Evolutionary conservation across 2,797 vertebrate species (phyloP), one percentile per base, ranked within the genome.

Genomic region (Acrossocheilus wenchowensis): DNA sequence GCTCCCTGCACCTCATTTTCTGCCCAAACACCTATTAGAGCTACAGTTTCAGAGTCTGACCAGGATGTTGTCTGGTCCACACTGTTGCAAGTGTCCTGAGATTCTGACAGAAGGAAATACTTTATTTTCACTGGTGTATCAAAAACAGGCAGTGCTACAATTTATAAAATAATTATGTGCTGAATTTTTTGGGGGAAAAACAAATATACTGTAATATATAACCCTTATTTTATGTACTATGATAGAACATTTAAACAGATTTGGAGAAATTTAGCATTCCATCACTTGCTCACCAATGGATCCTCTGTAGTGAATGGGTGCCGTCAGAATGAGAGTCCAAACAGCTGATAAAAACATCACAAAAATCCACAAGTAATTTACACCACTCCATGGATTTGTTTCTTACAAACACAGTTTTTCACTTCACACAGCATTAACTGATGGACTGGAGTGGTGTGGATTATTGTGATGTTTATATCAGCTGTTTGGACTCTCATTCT

Each of bases 41-140:
- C 95, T 83, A 94, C 91, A 19, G 95, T 96, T 92, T 97, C 96
- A 88, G 94, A 91, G 6, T 97, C 96, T 0, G 95, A 95, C 96
- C 96, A 97, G 0, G 88, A 2, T 1, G 89, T 21, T 1, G 86
- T 4, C 87, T 91, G 93, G 0, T 94, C 93, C 1, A 78, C 41
- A 15, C 43, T 66, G 11, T 11, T 52, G 69, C 78, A 23, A 12
- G 74, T 26, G 1, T 83, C 74, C 14, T 36, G 75, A 15, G 74
- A 78, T 54, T 74, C 78, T 81, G 57, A 54, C 19, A 62, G 52
- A 73, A 64, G 9, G 12, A 64, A 45, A 48, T 2, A 39, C 15
- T 26, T 73, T 14, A 26, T 81, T 81, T 81, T 45, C 34, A 71
- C 52, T 17, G 12, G 14, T 57, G 43, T 72, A 36, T 43, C 26